phyloP scores from a whole-genome alignment of 2,888 invertebrate genomes.

The Drosophila quinaria region DNA sequence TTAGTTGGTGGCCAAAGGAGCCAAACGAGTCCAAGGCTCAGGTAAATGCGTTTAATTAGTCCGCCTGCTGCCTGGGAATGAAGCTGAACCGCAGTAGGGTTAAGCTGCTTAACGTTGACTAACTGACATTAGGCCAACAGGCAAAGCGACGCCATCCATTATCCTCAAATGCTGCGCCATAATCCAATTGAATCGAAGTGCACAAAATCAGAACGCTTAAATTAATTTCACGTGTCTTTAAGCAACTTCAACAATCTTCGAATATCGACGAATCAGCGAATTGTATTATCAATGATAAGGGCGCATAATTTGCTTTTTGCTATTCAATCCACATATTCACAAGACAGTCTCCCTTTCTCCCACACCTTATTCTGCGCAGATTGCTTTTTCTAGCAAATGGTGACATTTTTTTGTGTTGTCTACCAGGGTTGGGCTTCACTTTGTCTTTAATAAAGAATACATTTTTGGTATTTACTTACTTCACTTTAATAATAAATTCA shows the following conservation, averaged over 20 bases:
- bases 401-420: background rate
- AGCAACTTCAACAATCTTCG: slow-evolving; percentile 35
- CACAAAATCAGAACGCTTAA: slow-evolving; percentile 57
- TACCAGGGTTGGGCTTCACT: slow-evolving; percentile 13
- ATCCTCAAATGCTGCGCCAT: slow-evolving; percentile 39
- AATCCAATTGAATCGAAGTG: slow-evolving; percentile 56
- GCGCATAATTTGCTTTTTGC: slow-evolving; percentile 27
- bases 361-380: background rate
- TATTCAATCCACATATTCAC: slow-evolving; percentile 23
- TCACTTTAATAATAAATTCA: background rate
- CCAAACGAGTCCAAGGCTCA: slow-evolving; percentile 20
- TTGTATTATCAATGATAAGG: slow-evolving; percentile 33
- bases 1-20: slow-evolving; percentile 56
- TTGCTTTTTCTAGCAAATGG: background rate
- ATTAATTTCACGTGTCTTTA: slow-evolving; percentile 62
- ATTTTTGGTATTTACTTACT: background rate
- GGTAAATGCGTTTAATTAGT: slow-evolving; percentile 74
- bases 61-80: slow-evolving; percentile 41
- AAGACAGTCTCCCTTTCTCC: background rate
- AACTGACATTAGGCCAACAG: slow-evolving; percentile 38
- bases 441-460: background rate
- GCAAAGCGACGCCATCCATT: slow-evolving; percentile 54
- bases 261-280: slow-evolving; percentile 45
- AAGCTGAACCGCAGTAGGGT: slow-evolving; percentile 71
- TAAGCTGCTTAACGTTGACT: slow-evolving; percentile 61